Evolutionary conservation across 2,888 invertebrate species (phyloP), one percentile per base, ranked within the genome.

Genomic region (Caenorhabditis sp.): DNA sequence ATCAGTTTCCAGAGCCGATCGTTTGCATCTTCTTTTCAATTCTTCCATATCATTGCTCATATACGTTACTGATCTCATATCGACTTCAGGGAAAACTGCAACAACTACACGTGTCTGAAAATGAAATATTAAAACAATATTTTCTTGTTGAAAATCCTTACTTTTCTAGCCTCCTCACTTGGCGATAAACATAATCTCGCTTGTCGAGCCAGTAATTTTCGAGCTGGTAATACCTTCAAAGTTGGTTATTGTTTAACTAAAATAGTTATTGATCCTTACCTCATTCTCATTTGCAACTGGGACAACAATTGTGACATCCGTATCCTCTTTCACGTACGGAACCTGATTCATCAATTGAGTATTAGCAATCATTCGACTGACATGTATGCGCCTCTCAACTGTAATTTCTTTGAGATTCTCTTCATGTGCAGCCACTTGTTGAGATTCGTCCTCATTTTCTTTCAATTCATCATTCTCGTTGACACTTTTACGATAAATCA

Each of bases 261-360:
- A 8, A 10, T 36, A 36, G 36, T 36, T 36, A 8, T 36, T 36
- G 36, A n/a, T n/a, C n/a, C n/a, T n/a, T 25, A 67, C 77, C 64
- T 77, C 75, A 38, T 70, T 62, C 36, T 80, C 82, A 23, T 54
- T 69, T 10, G 73, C 83, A 3, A 93, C 90, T 0, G 93, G 92
- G 76, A 95, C 89, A 80, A 96, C 89, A 77, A 95, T 90, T 68
- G 92, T 92, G 4, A 96, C 91, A 78, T 93, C 91, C 7, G 93
- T 92, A 89, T 93, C 94, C 91, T 97, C 97, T 0, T 96, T 97
- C 0, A 97, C 96, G 89, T 96, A 97, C 0, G 95, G 96, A 88
- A 95, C 84, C 75, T 82, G 80, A 36, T 85, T 93, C 50, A 95
- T 91, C 70, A 97, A 92, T 88, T 96, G 94, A 10, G 95, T 93